These are phyloP conservation scores for Dichetophora obliterata DNA, from an alignment of 2,888 invertebrate genomes.

Conservation along the genomic window DNA sequence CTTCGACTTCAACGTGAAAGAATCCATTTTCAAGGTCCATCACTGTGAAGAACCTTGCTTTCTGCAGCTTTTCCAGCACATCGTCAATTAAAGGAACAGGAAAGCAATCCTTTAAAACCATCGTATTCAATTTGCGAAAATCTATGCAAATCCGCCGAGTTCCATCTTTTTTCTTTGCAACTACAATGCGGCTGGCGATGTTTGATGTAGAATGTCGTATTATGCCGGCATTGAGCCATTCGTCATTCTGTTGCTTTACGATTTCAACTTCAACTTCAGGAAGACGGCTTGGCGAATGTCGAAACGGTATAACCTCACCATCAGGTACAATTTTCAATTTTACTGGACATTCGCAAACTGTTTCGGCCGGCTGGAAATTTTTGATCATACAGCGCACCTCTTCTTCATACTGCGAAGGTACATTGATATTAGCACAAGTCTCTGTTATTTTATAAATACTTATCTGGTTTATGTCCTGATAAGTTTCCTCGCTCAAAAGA, in stretches of 20 bases:
- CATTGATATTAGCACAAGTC: constrained; percentile 4
- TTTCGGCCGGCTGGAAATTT: constrained; percentile 27
- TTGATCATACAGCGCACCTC: constrained; percentile 25
- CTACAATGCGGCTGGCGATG: constrained; percentile 35
- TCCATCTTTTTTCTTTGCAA: constrained; percentile 43
- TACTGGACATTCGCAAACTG: constrained; percentile 34
- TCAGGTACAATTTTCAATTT: constrained; percentile 42
- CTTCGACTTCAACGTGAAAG: constrained; percentile 43
- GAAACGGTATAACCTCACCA: constrained; percentile 37
- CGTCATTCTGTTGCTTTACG: constrained; percentile 40
- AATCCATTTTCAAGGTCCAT: constrained; percentile 45
- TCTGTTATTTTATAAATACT: constrained; percentile 17
- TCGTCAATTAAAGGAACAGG: constrained; percentile 51
- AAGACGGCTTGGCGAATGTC: constrained; percentile 41
- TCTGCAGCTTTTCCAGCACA: background rate
- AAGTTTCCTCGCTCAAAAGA: background rate
- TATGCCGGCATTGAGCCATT: constrained; percentile 40
- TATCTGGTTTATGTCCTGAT: background rate
- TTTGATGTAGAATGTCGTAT: constrained; percentile 26
- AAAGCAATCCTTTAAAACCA: constrained; percentile 59
- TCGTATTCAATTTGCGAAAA: constrained; percentile 63
- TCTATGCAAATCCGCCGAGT: constrained; percentile 59
- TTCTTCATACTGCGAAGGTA: constrained; percentile 10
- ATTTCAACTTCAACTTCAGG: constrained; percentile 32
- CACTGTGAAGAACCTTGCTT: constrained; percentile 34